These are phyloP conservation scores for Epinephelus malabaricus DNA, from an alignment of 2,797 vertebrate species.

Conservation along the genomic window DNA sequence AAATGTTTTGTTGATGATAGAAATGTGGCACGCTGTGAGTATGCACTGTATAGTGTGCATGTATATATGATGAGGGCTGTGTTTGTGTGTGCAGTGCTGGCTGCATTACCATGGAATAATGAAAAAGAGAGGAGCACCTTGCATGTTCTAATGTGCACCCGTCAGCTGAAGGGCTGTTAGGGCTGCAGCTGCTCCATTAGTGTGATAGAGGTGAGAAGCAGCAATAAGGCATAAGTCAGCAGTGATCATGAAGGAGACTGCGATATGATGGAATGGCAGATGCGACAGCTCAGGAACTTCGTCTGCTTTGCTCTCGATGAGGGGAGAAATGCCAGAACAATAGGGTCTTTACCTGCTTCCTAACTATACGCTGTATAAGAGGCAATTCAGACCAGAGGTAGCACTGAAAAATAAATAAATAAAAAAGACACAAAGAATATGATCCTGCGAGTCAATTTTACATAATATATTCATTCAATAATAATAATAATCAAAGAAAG, in stretches of 20 bases:
- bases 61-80: background rate
- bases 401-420: no score
- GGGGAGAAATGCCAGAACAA: background rate
- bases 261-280: no score
- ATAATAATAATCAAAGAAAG: no score
- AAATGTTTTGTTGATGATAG: constrained; percentile 63
- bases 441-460: no score
- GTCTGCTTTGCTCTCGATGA: background rate
- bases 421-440: no score
- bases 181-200: constrained; percentile 72
- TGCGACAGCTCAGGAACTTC: background rate
- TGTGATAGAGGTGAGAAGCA: constrained; percentile 65
- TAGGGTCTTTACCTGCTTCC: no score
- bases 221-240: constrained; percentile 63
- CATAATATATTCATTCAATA: no score
- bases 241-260: constrained; percentile 57
- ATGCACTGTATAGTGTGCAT: constrained; percentile 3
- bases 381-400: no score
- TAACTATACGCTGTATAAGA: no score
- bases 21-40: constrained; percentile 1
- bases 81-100: constrained; percentile 19
- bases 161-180: constrained; percentile 77
- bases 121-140: constrained; percentile 65
- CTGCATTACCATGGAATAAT: constrained; percentile 70
- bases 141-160: constrained; percentile 71